A percentile compares a stretch with the other conserved stretches of the same genome.
phyloP scores from a whole-genome alignment of 2,888 invertebrate genomes.

The Megalurothrips usitatus region DNA sequence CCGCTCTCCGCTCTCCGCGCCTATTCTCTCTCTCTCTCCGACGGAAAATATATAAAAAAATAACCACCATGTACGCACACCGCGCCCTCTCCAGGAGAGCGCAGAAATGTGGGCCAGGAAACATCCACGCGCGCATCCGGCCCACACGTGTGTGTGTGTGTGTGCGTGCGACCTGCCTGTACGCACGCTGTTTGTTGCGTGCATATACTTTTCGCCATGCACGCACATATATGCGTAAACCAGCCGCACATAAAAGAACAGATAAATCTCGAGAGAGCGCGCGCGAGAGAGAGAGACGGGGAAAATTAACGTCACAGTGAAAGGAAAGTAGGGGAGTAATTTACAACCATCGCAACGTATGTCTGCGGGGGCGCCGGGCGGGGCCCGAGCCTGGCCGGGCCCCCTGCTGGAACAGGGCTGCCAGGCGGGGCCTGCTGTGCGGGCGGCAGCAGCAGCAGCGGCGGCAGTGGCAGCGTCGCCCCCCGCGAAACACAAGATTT shows the following conservation, averaged over 20 bases:
- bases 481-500: background rate
- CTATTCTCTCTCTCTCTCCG: background rate
- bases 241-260: slow-evolving; percentile 11
- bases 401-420: background rate
- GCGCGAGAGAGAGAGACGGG: too few species aligned
- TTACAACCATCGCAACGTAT: slow-evolving; percentile 19
- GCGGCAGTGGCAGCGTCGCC: background rate
- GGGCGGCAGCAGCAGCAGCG: too few species aligned
- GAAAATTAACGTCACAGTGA: slow-evolving; percentile 25
- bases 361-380: background rate
- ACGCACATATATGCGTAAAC: background rate
- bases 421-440: background rate
- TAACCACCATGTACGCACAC: too few species aligned
- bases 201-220: background rate
- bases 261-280: slow-evolving; percentile 26
- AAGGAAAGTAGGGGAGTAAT: slow-evolving; percentile 26
- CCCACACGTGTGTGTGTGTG: background rate
- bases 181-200: background rate
- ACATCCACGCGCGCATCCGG: background rate
- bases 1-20: too few species aligned
- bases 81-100: background rate
- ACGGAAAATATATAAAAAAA: too few species aligned
- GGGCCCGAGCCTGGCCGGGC: background rate
- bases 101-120: background rate
- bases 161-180: background rate